These are phyloP conservation scores for Gobio gobio DNA, from an alignment of 2,113 vertebrate species.

Conservation along the genomic window DNA sequence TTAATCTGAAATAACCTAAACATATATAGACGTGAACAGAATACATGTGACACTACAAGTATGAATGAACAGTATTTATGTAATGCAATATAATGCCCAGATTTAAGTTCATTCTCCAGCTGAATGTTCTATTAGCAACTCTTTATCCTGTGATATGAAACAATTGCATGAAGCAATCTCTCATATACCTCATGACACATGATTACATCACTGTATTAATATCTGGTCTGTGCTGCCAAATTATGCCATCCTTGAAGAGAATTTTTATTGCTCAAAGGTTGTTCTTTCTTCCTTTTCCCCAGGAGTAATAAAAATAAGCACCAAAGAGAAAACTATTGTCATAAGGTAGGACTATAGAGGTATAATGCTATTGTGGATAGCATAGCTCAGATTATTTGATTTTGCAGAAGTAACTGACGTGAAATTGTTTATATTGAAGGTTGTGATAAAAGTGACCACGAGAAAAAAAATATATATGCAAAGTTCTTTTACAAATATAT, in stretches of 20 bases:
- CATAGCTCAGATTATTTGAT: background rate
- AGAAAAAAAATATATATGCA: background rate
- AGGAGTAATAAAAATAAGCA: background rate
- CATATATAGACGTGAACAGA: constrained; percentile 8
- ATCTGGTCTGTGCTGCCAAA: background rate
- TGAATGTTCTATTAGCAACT: background rate
- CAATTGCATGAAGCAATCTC: background rate
- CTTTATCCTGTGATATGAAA: background rate
- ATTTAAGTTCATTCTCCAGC: constrained; percentile 16
- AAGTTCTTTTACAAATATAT: background rate
- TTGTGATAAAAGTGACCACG: background rate
- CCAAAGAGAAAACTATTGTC: background rate
- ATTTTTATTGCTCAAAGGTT: background rate
- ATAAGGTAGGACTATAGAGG: background rate
- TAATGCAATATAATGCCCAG: background rate
- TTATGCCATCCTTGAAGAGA: background rate
- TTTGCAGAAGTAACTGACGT: background rate
- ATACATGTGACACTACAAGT: background rate
- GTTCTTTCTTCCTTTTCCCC: background rate
- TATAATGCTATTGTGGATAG: background rate
- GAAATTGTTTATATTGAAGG: background rate
- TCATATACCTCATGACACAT: background rate
- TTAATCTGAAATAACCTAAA: background rate
- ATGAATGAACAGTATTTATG: background rate
- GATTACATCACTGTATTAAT: constrained; percentile 10